Evolutionary conservation across 37 sponge, comb jelly and placozoan species (phyloP), one percentile per base, ranked within the genome.

Genomic region (Petrosia ficiformis): DNA sequence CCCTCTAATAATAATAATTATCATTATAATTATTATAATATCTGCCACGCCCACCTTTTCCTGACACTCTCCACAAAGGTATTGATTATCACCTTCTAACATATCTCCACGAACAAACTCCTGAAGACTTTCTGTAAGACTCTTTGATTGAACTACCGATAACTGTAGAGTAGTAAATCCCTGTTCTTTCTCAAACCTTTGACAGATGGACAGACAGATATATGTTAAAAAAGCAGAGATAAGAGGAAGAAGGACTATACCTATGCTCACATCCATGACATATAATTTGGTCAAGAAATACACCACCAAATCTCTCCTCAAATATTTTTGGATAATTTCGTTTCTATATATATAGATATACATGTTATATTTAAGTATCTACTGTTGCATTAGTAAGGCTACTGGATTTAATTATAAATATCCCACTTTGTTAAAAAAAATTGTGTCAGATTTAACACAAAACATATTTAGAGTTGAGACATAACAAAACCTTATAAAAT

Each of bases 11-110:
- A 35, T 25, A 42, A 48, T 48, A 19, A 48, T 48, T 48, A 48
- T 48, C 14, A 48, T 19, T 48, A 48, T 19, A 8, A 48, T 48
- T 48, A 48, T 48, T 48, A 19, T 48, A 14, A 48, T 48, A 48
- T 48, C 48, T 36, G 22, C 2, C 16, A 14, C 21, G 65, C 44
- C 38, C 31, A 91, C 92, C 85, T 97, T 97, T 70, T 93, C 89
- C 42, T 87, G 60, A 42, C 97, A 97, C 77, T 93, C 82, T 73
- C 93, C 97, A 79, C 97, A 97, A 56, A 87, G 54, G 83, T 97
- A 97, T n/a, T 92, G 91, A 58, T 97, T 97, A 70, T 97, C 97
- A 25, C 90, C 93, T 77, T 97, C 94, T 59, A 97, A 76, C 84
- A 75, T 41, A 41, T 97, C 97, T 24, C 97, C 97, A 72, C 93